Base-by-base conservation (phyloP, 2,797 vertebrate genomes). In the Loris lydekkerianus region DNA sequence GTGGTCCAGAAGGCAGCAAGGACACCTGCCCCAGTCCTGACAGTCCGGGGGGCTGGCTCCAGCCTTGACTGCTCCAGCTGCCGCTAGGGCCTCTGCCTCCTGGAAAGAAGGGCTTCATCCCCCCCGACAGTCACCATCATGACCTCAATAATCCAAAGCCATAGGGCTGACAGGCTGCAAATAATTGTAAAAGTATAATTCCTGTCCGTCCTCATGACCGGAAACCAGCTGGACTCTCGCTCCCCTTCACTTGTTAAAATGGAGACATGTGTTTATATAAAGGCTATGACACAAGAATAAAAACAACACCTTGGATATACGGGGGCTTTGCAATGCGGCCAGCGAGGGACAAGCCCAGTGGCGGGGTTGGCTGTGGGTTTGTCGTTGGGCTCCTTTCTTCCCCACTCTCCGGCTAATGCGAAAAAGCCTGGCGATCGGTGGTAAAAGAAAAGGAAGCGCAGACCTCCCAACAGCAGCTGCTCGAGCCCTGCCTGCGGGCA, bases 161-260 rank as follows among this genome's bases (percentile, higher is more conserved):
- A 96, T 69, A 91, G 91, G 53, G 77, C 78, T 53, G 53, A 81
- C 37, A 94, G 95, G 67, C 75, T 95, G 80, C 97, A 98, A 98
- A 98, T 98, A 97, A 98, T 98, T 98, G 96, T 96, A 85, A 97
- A 98, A 92, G 93, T 94, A 89, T 94, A 96, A 96, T 97, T 95
- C 84, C 40, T 40, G 90, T 96, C 95, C 82, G 0, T 91, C 80
- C 67, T 95, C 96, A 90, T 31, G 94, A 72, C 94, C 91, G 65
- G 69, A 97, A 94, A 65, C 95, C 92, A 96, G 37, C 65, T 91
- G 94, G 53, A 89, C 96, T 96, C 89, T 91, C 95, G 96, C 96
- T 58, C 93, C 95, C 97, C 91, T 95, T 85, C 60, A 75, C 89
- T 73, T 86, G 49, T 61, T 86, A 95, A 89, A 96, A 95, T 60